Base-by-base conservation (phyloP, 1,140 invertebrate genomes). In the Ooceraea biroi region DNA sequence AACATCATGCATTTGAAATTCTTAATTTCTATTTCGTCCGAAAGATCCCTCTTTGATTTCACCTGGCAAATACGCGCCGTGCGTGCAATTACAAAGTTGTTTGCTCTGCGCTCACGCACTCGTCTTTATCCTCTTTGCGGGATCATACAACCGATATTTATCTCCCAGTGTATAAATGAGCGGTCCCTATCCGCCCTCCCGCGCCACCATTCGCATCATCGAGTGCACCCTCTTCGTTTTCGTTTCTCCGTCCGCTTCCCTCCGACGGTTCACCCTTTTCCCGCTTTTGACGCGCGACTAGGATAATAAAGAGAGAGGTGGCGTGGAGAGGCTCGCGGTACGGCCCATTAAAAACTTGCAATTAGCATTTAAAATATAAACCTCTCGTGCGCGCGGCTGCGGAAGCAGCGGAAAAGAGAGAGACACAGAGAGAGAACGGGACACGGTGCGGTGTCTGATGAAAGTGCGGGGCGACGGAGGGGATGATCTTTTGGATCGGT, bases 301-400 rank as follows among this genome's bases (percentile, higher is more conserved):
- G 44, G 66, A 89, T 74, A 89, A 89, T 88, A 77, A 2, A 36
- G 36, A 84, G 68, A 63, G 87, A 83, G 80, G 84, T 72, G 36
- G 36, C n/a, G n/a, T n/a, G n/a, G 84, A 86, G 87, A 89, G 68
- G 58, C 88, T 82, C 89, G 73, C 19, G 85, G 78, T 80, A 88
- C 87, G 92, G 90, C 78, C 93, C 92, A 93, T 94, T 94, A 92
- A 94, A 93, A 94, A 92, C 90, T 93, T 91, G 93, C 93, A 94
- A 94, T 94, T 94, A 94, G 92, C 93, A 94, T 94, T 94, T 92
- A 93, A 94, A 93, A 93, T 93, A 93, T 91, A 93, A 94, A 93
- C 90, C 91, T 92, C 86, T 7, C 36, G 36, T 7, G 36, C 36
- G 36, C 36, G 36, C n/a, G n/a, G n/a, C n/a, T n/a, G n/a, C n/a